phyloP scores from a whole-genome alignment of 2,113 vertebrate species.

The Hyperoodon ampullatus region DNA sequence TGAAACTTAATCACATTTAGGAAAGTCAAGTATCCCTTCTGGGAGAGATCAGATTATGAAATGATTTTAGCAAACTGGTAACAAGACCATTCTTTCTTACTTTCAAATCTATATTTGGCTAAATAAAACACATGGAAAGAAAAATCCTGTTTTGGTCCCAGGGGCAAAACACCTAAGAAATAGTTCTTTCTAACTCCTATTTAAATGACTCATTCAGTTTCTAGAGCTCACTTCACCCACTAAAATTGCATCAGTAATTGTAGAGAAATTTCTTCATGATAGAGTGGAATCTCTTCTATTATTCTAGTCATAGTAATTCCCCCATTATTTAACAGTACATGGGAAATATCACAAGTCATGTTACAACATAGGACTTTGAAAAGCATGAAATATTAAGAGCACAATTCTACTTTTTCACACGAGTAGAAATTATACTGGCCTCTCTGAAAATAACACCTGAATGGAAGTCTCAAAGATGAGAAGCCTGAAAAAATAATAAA shows the following conservation, averaged over 20 bases:
- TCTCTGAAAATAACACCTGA: slow-evolving; percentile 55
- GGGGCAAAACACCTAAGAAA: neutral
- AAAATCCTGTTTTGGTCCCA: neutral
- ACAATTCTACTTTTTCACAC: slow-evolving; percentile 65
- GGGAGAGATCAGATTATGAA: slow-evolving; percentile 41
- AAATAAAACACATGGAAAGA: slow-evolving; percentile 14
- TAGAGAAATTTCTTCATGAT: neutral
- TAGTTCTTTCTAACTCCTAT: neutral
- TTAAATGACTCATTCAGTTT: slow-evolving; percentile 14
- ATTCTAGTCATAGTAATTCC: neutral
- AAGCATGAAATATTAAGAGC: slow-evolving; percentile 67
- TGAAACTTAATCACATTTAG: neutral
- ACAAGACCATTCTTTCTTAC: slow-evolving; percentile 12
- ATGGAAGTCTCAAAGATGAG: slow-evolving; percentile 22
- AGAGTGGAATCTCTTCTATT: neutral
- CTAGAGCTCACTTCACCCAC: neutral
- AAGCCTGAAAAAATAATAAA: neutral
- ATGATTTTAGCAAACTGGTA: neutral
- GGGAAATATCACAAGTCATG: slow-evolving; percentile 34
- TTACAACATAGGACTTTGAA: neutral
- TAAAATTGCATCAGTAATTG: neutral
- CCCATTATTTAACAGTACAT: neutral
- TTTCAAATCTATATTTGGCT: slow-evolving; percentile 25
- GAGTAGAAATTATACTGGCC: slow-evolving; percentile 57
- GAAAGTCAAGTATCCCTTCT: slow-evolving; percentile 5